Conservation (phyloP, 1,140 invertebrate species). For the Zaprionus davidi region DNA sequence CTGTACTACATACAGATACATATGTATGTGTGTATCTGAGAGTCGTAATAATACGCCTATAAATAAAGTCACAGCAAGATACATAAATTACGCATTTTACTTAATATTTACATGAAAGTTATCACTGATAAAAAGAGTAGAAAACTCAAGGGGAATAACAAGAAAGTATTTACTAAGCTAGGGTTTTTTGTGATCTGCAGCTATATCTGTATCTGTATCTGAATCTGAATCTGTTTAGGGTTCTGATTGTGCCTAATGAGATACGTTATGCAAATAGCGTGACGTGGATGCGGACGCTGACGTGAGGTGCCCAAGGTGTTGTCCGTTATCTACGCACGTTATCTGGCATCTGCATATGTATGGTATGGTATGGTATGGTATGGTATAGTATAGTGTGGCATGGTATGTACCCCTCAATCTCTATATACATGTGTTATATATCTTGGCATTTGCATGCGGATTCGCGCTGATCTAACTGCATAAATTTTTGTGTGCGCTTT, state of each 20-base stretch:
- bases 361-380: not conserved
- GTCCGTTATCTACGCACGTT: constrained; percentile 61
- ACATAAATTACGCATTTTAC: constrained; percentile 56
- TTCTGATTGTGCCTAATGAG: constrained; percentile 57
- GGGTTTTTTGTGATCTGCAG: constrained; percentile 16
- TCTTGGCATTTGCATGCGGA: constrained; percentile 23
- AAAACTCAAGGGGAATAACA: constrained; percentile 1
- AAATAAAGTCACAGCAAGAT: constrained; percentile 47
- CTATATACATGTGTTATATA: constrained; percentile 26
- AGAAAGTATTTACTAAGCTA: constrained; percentile 22
- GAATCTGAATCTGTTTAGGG: constrained; percentile 9
- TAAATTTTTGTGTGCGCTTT: constrained; percentile 60
- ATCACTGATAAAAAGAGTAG: constrained; percentile 1
- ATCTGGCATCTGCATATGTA: constrained; percentile 54
- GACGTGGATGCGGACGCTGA: constrained; percentile 41
- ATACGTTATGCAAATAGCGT: constrained; percentile 74
- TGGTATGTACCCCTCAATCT: constrained; percentile 8
- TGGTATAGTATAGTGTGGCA: not conserved
- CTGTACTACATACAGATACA: not conserved
- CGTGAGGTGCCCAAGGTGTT: constrained; percentile 10
- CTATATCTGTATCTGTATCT: constrained; percentile 18
- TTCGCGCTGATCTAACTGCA: constrained; percentile 58
- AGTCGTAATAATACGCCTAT: constrained; percentile 25
- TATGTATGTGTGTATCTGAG: constrained; percentile 18
- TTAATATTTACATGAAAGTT: constrained; percentile 32